Base-by-base conservation (phyloP, 2,113 vertebrate genomes). In the Lophius piscatorius region DNA sequence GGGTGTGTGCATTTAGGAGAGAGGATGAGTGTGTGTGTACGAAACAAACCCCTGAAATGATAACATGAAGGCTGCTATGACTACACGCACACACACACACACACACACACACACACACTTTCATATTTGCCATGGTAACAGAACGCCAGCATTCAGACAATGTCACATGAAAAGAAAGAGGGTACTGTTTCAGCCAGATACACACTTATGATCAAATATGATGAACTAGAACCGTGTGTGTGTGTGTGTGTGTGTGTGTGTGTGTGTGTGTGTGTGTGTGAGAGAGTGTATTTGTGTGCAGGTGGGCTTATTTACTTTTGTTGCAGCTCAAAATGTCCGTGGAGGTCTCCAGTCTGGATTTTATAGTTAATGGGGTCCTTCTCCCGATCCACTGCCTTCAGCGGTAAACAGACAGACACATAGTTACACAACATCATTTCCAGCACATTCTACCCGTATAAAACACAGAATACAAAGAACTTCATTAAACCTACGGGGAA, bases 361-460 rank as follows among this genome's bases (percentile, higher is more conserved):
- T 82, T 80, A 70, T 99, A 99, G 61, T 81, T 92, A 87, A 99
- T 92, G 36, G 92, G 88, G 81, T 99, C 97, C 41, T 84, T 90
- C 70, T 99, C 97, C 63, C 97, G 93, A 88, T 99, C 97, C 6
- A 91, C 93, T 78, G 95, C 97, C 97, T 99, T 80, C 58, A 70
- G 47, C 84, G 54, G 74, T 24, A 80, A 57, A 82, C 16, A 74
- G 9, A 74, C 31, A 68, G 12, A 39, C 18, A 40, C 10, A 29
- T 0, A 46, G 24, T 42, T 3, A 17, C 24, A 26, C 20, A n/a
- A 33, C 2, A 23, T 4, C 38, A 46, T 29, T 38, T 51, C 34
- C 8, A 65, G 39, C 5, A 29, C 18, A 12, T 14, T 29, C 4
- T n/a, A 18, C 6, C 1, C 3, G 4, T 8, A 10, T 10, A 29